Evolutionary conservation across 2,888 invertebrate species (phyloP).

Genomic region (Drosophila lacicola): DNA sequence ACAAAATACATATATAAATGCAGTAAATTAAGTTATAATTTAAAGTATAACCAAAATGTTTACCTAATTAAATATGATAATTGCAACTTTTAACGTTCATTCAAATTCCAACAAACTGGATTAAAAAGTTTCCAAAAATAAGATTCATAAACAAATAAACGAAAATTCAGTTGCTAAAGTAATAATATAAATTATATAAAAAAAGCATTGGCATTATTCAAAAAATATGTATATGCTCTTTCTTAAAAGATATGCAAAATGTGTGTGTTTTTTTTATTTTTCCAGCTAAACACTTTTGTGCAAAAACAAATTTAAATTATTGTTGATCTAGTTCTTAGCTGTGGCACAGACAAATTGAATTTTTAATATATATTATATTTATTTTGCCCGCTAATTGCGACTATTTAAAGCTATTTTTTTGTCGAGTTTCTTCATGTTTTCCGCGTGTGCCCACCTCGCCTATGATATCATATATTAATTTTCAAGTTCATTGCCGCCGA

Average conservation of each 20-base stretch:
- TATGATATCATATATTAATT: slow-evolving; percentile 33
- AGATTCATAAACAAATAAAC: neutral
- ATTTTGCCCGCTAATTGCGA: slow-evolving; percentile 26
- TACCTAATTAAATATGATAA: no score
- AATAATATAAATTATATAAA: slow-evolving; percentile 7
- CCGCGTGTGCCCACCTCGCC: slow-evolving; percentile 36
- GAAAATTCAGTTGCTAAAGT: no score
- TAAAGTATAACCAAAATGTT: no score
- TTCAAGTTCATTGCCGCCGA: slow-evolving; percentile 72
- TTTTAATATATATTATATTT: slow-evolving; percentile 5
- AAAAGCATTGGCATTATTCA: slow-evolving; percentile 10
- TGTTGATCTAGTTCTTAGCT: slow-evolving; percentile 1
- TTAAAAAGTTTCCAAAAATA: neutral
- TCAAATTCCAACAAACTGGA: no score
- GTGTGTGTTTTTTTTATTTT: neutral
- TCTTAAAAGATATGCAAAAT: neutral
- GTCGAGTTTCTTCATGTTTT: slow-evolving; percentile 14
- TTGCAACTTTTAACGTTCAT: no score
- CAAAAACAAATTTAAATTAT: slow-evolving; percentile 7
- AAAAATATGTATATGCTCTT: neutral
- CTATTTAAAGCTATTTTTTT: slow-evolving; percentile 30
- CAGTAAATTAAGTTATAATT: no score
- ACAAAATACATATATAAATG: no score
- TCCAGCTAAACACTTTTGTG: neutral
- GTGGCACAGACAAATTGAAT: slow-evolving; percentile 1